Conservation (phyloP, 2,888 invertebrate species). For the Emmelina monodactyla region DNA sequence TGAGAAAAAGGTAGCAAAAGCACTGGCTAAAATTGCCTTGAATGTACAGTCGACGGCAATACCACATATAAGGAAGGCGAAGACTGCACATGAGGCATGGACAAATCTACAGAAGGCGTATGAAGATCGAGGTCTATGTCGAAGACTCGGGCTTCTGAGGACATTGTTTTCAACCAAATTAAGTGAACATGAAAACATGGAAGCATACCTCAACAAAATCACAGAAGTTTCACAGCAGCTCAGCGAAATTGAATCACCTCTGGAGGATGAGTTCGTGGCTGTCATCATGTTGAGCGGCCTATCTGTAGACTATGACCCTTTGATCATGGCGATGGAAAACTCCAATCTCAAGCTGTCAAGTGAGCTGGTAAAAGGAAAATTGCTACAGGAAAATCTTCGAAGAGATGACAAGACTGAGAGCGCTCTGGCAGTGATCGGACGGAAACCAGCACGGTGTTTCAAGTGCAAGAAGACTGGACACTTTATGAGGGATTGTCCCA, state of each 20-base stretch:
- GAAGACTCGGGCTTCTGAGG: slow-evolving; percentile 8
- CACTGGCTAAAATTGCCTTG: slow-evolving; percentile 13
- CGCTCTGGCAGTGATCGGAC: slow-evolving; percentile 1
- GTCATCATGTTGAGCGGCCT: slow-evolving; percentile 16
- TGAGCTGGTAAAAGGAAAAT: slow-evolving; percentile 10
- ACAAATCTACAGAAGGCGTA: slow-evolving; percentile 10
- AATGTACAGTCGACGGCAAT: slow-evolving; percentile 5
- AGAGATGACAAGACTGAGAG: slow-evolving; percentile 5
- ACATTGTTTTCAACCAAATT: slow-evolving; percentile 9
- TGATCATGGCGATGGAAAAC: slow-evolving; percentile 17
- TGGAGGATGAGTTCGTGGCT: slow-evolving; percentile 17
- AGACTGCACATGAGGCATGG: slow-evolving; percentile 11
- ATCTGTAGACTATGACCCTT: slow-evolving; percentile 14
- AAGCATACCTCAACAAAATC: slow-evolving; percentile 10
- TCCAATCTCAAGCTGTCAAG: slow-evolving; percentile 7
- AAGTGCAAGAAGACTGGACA: slow-evolving; percentile 8
- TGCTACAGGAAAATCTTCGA: slow-evolving; percentile 5
- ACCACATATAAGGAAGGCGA: slow-evolving; percentile 9
- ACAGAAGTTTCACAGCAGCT: slow-evolving; percentile 11
- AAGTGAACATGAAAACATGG: slow-evolving; percentile 8
- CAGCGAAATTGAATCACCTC: slow-evolving; percentile 10
- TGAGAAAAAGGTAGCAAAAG: too few relatives aligned
- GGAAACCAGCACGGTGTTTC: slow-evolving; percentile 3
- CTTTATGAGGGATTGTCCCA: slow-evolving; percentile 5
- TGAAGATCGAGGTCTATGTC: slow-evolving; percentile 12